Evolutionary conservation across 2,888 invertebrate species (phyloP), one percentile per base, ranked within the genome.

Genomic region (Orchesella flavescens): DNA sequence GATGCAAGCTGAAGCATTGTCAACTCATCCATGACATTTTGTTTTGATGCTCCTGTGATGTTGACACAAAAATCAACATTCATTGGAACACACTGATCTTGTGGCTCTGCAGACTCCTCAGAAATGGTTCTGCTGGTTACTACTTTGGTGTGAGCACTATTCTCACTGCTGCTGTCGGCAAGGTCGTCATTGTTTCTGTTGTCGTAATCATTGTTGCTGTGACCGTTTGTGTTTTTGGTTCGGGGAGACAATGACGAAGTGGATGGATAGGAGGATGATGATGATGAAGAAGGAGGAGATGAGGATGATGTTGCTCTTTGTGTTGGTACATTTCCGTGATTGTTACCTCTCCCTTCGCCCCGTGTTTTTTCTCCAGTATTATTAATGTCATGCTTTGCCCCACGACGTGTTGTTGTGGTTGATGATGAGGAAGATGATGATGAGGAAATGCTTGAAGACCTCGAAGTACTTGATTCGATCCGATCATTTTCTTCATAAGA

Each of bases 151-250:
- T 92, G 90, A 61, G 61, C 69, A 43, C 17, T 72, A 46, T 59
- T 77, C 49, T 77, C 79, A 43, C 72, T 72, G 19, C 69, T 95
- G 90, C 76, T 93, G 92, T n/a, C 94, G 89, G 0, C 93, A 92
- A 34, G 93, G 92, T 89, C 96, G 96, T 89, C 92, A 93, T 87
- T 95, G 91, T 0, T 93, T 93, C 91, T 17, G 90, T 89, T 1
- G 91, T 91, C 12, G 91, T 92, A 10, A 90, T 90, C 23, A 44
- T 83, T 53, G 9, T 73, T 19, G 21, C 34, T 63, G 15, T n/a
- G 15, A 34, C n/a, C n/a, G 34, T 34, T 2, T 34, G 34, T 49
- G 59, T 12, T 55, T 55, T 66, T 74, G 59, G 77, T 73, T 74
- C 72, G 55, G 46, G 69, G 72, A 23, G 55, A 65, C 10, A 74